Percentiles rank a stretch among this genome's conserved stretches.
Conservation (phyloP, 2,888 invertebrate species). For the Dascillus cervinus region DNA sequence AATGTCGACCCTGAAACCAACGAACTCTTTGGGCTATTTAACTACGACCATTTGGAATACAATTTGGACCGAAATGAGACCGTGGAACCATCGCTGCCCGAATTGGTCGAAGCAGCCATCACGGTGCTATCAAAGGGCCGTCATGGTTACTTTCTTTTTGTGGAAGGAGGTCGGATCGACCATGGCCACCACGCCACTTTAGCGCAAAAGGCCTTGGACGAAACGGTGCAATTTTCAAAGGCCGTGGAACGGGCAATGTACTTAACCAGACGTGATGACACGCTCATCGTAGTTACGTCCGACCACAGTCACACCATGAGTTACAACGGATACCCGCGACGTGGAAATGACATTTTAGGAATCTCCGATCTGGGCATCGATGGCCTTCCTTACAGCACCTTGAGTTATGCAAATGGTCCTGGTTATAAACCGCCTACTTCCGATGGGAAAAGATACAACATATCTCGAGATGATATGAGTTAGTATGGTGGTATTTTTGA, state of each 20-base stretch:
- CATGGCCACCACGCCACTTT: slow-evolving; percentile 66
- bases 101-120: slow-evolving; percentile 75
- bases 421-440: slow-evolving; percentile 45
- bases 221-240: slow-evolving; percentile 64
- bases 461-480: slow-evolving; percentile 38
- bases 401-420: slow-evolving; percentile 71
- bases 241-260: slow-evolving; percentile 51
- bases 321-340: slow-evolving; percentile 62
- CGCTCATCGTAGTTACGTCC: slow-evolving; percentile 69
- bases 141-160: slow-evolving; percentile 71
- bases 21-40: slow-evolving; percentile 36
- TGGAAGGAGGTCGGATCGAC: slow-evolving; percentile 72
- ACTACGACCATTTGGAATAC: slow-evolving; percentile 29
- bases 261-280: slow-evolving; percentile 57
- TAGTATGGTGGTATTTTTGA: too few species aligned
- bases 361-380: slow-evolving; percentile 46
- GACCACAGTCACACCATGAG: slow-evolving; percentile 74
- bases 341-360: slow-evolving; percentile 55
- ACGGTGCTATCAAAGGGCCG: slow-evolving; percentile 51
- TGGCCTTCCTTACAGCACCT: slow-evolving; percentile 56
- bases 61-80: slow-evolving; percentile 53
- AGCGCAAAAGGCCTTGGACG: slow-evolving; percentile 64
- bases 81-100: slow-evolving; percentile 62
- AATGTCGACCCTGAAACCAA: slow-evolving; percentile 49
- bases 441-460: slow-evolving; percentile 40